Conservation (phyloP, 1,140 invertebrate species). For the Lucilia sericata region DNA sequence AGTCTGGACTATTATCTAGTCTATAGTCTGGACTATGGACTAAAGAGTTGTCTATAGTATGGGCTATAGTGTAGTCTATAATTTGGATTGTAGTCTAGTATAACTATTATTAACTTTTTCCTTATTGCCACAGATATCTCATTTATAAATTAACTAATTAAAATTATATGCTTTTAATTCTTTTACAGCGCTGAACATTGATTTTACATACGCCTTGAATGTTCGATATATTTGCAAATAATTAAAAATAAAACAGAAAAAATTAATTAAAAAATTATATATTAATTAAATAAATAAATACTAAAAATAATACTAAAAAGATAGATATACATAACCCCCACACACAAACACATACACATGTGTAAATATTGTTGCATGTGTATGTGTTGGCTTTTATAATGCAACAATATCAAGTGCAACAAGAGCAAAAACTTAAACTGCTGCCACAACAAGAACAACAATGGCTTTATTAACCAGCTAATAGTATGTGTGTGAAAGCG, state of each 20-base stretch:
- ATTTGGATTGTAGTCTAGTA: too few species aligned
- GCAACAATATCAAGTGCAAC: not conserved
- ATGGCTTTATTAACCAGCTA: slow-evolving; percentile 38
- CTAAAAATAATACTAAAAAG: not conserved
- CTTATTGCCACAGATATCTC: too few species aligned
- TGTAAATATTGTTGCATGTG: not conserved
- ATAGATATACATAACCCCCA: too few species aligned
- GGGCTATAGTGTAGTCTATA: too few species aligned
- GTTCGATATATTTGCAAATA: not conserved
- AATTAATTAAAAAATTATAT: not conserved
- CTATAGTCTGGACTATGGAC: too few species aligned
- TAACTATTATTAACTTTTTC: too few species aligned
- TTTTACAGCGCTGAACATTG: not conserved
- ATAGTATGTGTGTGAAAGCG: not conserved
- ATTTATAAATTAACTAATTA: not conserved
- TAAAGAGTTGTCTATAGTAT: too few species aligned
- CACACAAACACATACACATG: too few species aligned
- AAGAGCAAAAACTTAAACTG: not conserved
- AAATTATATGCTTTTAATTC: not conserved
- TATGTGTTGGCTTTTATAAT: not conserved
- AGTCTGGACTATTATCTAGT: too few species aligned
- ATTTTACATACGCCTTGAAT: not conserved
- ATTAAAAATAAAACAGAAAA: too few species aligned
- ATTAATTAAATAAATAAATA: not conserved
- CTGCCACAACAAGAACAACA: not conserved